phyloP scores from a whole-genome alignment of 2,888 invertebrate genomes.

The Hofmannophila pseudospretella region DNA sequence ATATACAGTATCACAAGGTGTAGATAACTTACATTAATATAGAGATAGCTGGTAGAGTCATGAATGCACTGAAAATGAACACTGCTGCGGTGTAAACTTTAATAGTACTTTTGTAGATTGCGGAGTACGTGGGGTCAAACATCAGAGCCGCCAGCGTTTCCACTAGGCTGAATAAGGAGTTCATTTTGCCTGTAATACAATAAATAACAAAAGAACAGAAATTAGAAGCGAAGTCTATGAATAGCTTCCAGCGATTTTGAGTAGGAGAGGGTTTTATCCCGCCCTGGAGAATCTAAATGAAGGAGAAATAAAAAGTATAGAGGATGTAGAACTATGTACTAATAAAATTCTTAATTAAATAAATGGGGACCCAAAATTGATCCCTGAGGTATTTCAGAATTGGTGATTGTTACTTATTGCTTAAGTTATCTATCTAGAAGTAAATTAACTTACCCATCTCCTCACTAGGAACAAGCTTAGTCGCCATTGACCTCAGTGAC shows the following conservation, averaged over 20 bases:
- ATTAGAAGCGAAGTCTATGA: too few species aligned
- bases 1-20: background rate
- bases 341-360: too few species aligned
- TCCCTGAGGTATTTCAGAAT: background rate
- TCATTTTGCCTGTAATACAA: slow-evolving; percentile 64
- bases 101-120: slow-evolving; percentile 49
- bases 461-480: slow-evolving; percentile 60
- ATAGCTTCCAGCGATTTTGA: too few species aligned
- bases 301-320: too few species aligned
- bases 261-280: too few species aligned
- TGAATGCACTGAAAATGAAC: slow-evolving; percentile 52
- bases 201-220: too few species aligned
- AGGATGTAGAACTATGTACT: too few species aligned
- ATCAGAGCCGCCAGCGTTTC: slow-evolving; percentile 61
- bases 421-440: too few species aligned
- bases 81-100: slow-evolving; percentile 49
- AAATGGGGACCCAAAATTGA: too few species aligned
- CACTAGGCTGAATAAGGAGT: slow-evolving; percentile 63
- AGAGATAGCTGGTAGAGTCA: slow-evolving; percentile 51
- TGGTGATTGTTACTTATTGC: background rate
- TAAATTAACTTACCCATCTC: slow-evolving; percentile 52
- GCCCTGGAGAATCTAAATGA: too few species aligned
- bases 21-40: slow-evolving; percentile 50
- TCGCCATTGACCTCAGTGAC: slow-evolving; percentile 63
- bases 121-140: slow-evolving; percentile 62